Evolutionary conservation across 2,797 vertebrate species (phyloP), one percentile per base, ranked within the genome.

Genomic region (Rachycentron canadum): DNA sequence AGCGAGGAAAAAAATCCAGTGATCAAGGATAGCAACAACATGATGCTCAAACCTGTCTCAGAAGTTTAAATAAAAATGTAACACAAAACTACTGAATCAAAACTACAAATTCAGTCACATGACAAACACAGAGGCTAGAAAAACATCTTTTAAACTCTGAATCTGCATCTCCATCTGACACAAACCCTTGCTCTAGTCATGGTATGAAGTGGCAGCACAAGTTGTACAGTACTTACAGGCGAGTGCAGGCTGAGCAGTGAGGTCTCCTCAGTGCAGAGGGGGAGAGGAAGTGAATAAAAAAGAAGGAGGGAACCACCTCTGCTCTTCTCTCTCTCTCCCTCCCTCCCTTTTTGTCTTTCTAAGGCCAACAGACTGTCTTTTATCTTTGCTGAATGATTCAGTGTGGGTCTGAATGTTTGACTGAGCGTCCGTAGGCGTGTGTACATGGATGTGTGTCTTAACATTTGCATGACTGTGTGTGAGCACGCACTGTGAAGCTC

Each of bases 151-250:
- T 11, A 1, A 45, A 21, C 32, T 53, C 10, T 38, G 13, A 61
- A 6, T 14, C 30, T 67, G 45, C 26, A 40, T 63, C 71, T 62
- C 56, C 45, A 4, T 36, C 32, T 76, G 45, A 40, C n/a, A 32
- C 12, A 50, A 59, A 60, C 7, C 21, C 19, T n/a, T 13, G 57
- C 36, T 38, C 36, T 58, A 43, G 50, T 65, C 49, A 25, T 3
- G 5, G 41, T 26, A 58, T 57, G 40, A 84, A 83, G 69, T 23
- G 36, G 38, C 81, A 74, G 68, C 62, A 83, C 34, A 81, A 85
- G 85, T 57, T 52, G 55, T 81, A 21, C 50, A 21, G 87, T 95
- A 95, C 95, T 95, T 92, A 96, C 95, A 78, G 81, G 86, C 79
- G 68, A 69, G 80, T 62, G 84, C 83, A 74, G 82, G 86, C 84